phyloP scores from a whole-genome alignment of 2,888 invertebrate species.

The Idaea dimidiata region DNA sequence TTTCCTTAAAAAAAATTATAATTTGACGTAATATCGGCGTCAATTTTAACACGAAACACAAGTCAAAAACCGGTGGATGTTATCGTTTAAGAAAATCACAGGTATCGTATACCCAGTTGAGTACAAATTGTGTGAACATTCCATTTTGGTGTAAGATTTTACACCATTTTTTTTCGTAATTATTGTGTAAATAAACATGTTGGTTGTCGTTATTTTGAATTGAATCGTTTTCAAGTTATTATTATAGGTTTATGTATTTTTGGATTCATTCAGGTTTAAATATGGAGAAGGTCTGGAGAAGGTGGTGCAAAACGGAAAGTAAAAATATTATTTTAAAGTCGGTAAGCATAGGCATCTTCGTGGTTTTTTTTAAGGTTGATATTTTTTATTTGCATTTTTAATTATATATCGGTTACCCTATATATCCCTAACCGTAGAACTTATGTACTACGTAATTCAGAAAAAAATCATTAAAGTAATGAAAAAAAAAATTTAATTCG shows the following conservation, averaged over 20 bases:
- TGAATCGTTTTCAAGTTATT: constrained; percentile 9
- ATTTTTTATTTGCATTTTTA: too few species aligned
- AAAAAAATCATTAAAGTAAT: too few species aligned
- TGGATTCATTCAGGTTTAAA: too few species aligned
- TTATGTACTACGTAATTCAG: too few species aligned
- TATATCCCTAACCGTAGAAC: too few species aligned
- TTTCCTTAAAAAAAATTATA: not conserved
- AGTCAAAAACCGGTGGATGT: constrained; percentile 33
- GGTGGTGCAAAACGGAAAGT: too few species aligned
- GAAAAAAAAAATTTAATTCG: too few species aligned
- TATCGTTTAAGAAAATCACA: constrained; percentile 45
- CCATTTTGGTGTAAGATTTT: constrained; percentile 42
- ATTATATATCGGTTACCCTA: too few species aligned
- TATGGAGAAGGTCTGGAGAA: too few species aligned
- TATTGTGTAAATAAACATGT: constrained; percentile 13
- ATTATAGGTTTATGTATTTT: not conserved
- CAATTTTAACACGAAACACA: not conserved
- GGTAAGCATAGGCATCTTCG: too few species aligned
- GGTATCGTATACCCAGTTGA: constrained; percentile 34
- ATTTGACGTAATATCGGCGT: not conserved
- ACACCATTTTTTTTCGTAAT: constrained; percentile 39
- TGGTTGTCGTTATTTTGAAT: constrained; percentile 32
- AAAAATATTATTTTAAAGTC: too few species aligned
- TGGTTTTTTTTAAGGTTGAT: too few species aligned
- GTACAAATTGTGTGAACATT: constrained; percentile 44